A percentile compares a stretch with the other conserved stretches of the same genome.
Conservation (phyloP, 2,888 invertebrate genomes). For the Drosophila mayaguana region DNA sequence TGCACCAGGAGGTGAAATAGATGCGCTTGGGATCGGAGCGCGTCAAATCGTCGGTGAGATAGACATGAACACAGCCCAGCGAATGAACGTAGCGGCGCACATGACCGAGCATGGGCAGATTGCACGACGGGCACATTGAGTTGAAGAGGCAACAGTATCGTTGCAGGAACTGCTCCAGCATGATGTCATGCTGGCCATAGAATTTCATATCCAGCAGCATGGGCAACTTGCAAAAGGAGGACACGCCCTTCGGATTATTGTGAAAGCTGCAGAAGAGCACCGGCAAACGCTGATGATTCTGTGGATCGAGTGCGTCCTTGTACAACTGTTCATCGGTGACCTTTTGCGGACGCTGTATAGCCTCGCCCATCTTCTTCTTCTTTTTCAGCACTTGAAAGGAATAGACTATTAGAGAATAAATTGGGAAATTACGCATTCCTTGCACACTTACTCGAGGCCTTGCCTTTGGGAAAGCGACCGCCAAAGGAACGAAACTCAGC, state of each 20-base stretch:
- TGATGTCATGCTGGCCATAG: constrained; percentile 97
- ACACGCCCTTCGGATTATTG: constrained; percentile 83
- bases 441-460: constrained; percentile 70
- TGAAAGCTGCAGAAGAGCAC: constrained; percentile 93
- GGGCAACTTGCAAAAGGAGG: constrained; percentile 85
- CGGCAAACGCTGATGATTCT: constrained; percentile 93
- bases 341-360: constrained; percentile 80
- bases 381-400: constrained; percentile 72
- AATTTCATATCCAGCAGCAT: constrained; percentile 91
- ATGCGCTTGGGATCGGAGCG: constrained; percentile 81
- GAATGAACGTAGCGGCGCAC: constrained; percentile 95
- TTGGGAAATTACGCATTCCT: neutral
- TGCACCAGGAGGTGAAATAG: constrained; percentile 84
- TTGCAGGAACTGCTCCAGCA: constrained; percentile 96
- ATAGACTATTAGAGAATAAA: neutral
- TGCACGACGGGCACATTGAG: constrained; percentile 93
- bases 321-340: constrained; percentile 80
- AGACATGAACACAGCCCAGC: constrained; percentile 93
- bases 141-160: constrained; percentile 94
- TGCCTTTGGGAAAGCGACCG: constrained; percentile 87
- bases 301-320: constrained; percentile 91
- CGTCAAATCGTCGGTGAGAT: constrained; percentile 81
- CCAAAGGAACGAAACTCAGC: constrained; percentile 96
- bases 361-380: constrained; percentile 69
- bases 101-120: constrained; percentile 94